Conservation (phyloP, 2,888 invertebrate species). For the Drosophila longiperda region DNA sequence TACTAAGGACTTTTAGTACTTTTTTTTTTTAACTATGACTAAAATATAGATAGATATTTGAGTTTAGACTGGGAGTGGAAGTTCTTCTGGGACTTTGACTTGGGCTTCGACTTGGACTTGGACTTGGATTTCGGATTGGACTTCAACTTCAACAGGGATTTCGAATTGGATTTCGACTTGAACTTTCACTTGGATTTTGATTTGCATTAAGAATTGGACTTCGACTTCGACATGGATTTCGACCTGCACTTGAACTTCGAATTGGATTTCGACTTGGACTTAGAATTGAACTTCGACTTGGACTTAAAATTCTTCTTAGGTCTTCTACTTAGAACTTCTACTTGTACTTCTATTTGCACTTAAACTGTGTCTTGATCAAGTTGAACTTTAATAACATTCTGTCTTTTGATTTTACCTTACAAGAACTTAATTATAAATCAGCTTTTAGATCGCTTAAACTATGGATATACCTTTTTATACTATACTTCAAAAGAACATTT, state of each 20-base stretch:
- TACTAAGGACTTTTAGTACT: not conserved
- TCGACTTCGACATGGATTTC: too few species aligned
- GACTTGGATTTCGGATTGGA: not conserved
- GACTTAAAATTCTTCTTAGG: not conserved
- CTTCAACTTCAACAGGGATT: not conserved
- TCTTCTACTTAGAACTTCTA: not conserved
- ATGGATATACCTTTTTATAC: not conserved
- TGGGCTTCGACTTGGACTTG: not conserved
- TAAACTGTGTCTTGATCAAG: not conserved
- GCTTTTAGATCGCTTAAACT: not conserved
- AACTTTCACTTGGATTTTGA: not conserved
- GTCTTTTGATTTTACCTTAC: not conserved
- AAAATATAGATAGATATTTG: accelerated
- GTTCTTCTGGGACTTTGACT: not conserved
- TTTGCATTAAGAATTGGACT: too few species aligned
- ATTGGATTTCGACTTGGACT: not conserved
- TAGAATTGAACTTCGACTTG: not conserved
- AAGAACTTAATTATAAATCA: not conserved
- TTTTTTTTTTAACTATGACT: too few species aligned
- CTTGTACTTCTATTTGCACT: not conserved
- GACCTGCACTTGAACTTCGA: not conserved
- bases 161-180: not conserved
- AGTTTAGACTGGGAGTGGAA: not conserved
- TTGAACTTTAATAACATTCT: not conserved
- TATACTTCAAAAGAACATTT: not conserved